phyloP scores from a whole-genome alignment of 2,888 invertebrate species.

The Cheilosia soror region DNA sequence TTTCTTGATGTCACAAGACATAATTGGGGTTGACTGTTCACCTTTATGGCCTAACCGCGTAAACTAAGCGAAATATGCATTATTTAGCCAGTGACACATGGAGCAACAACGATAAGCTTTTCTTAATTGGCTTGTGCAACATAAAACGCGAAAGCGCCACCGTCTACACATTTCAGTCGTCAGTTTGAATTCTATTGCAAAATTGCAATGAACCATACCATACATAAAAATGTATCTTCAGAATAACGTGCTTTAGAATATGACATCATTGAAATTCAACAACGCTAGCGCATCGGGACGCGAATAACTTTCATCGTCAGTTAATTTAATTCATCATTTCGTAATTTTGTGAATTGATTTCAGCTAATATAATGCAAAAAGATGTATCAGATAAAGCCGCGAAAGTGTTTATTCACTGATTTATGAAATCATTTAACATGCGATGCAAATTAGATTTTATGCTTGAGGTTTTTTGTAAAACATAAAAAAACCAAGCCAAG shows the following conservation, averaged over 20 bases:
- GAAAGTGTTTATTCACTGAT: constrained; percentile 35
- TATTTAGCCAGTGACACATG: constrained; percentile 16
- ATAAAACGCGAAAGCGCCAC: background rate
- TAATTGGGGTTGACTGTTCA: background rate
- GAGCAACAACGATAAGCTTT: background rate
- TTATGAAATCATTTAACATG: constrained; percentile 30
- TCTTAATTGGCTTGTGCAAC: background rate
- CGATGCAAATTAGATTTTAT: constrained; percentile 44
- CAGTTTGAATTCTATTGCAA: background rate
- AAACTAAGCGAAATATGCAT: background rate
- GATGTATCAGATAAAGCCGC: constrained; percentile 2
- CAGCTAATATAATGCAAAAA: constrained; percentile 8
- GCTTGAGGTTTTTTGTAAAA: constrained; percentile 21
- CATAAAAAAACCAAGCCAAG: background rate
- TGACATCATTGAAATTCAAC: constrained; percentile 23
- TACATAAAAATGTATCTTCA: constrained; percentile 13
- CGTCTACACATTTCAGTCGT: background rate
- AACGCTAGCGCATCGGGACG: background rate
- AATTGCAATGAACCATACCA: constrained; percentile 11
- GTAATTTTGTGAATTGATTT: constrained; percentile 31
- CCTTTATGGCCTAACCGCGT: background rate
- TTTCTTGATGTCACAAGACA: background rate
- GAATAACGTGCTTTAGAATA: background rate
- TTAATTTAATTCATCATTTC: constrained; percentile 27
- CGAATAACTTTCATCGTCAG: constrained; percentile 35